Percentiles rank a stretch among this genome's conserved stretches.
Conservation (phyloP, 2,797 vertebrate species). For the Loris lydekkerianus region DNA sequence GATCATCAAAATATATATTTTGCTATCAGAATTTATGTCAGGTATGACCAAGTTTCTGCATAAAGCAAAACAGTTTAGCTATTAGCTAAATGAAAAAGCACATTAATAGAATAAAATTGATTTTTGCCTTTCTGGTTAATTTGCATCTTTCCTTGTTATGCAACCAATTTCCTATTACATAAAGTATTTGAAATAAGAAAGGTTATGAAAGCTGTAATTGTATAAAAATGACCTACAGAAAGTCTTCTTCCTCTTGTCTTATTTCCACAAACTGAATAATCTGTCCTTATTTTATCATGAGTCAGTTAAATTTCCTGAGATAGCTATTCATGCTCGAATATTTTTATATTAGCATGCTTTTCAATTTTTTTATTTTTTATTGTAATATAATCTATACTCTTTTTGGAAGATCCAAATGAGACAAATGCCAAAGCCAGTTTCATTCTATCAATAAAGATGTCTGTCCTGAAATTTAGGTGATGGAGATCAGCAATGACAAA, state of each 20-base stretch:
- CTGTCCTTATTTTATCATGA: not conserved
- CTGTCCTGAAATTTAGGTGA: not conserved
- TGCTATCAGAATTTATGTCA: not conserved
- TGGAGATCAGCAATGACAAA: not conserved
- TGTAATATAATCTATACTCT: not conserved
- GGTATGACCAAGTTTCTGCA: not conserved
- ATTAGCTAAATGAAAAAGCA: not conserved
- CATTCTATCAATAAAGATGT: slow-evolving; percentile 23
- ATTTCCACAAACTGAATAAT: not conserved
- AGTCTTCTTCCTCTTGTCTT: not conserved
- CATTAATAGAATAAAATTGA: not conserved
- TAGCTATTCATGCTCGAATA: not conserved
- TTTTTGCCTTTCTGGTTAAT: not conserved
- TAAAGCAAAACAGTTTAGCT: not conserved
- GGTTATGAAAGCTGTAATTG: not conserved
- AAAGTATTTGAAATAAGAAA: not conserved
- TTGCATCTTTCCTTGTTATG: not conserved
- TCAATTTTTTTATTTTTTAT: no score
- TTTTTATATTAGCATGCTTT: not conserved
- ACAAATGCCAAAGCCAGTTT: slow-evolving; percentile 2
- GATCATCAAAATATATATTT: not conserved
- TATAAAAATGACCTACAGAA: not conserved
- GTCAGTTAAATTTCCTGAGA: not conserved
- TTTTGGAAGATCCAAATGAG: not conserved
- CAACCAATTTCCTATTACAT: not conserved